These are phyloP conservation scores for Malurus elegans DNA, from an alignment of 2,113 vertebrate species.

Conservation along the genomic window DNA sequence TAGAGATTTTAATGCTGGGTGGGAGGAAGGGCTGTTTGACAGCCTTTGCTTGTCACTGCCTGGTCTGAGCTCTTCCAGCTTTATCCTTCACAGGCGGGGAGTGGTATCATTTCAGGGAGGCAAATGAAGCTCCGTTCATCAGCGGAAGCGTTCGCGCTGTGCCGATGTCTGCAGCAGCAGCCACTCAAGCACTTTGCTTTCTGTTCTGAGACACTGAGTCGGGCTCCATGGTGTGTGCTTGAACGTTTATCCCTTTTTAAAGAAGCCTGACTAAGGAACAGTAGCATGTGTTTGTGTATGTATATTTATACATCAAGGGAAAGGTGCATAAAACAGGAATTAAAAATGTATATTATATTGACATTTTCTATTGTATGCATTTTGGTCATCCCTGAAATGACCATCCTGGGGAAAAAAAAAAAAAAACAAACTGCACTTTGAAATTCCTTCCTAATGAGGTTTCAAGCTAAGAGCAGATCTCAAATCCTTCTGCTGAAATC, in stretches of 20 bases:
- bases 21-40: background rate
- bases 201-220: background rate
- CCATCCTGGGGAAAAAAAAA: background rate
- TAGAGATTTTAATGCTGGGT: background rate
- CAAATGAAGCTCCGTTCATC: background rate
- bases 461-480: background rate
- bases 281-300: background rate
- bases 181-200: background rate
- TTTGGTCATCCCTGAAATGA: background rate
- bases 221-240: background rate
- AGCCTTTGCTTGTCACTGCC: background rate
- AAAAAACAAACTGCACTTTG: background rate
- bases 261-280: background rate
- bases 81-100: background rate
- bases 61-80: background rate
- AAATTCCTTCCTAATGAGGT: background rate
- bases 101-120: background rate
- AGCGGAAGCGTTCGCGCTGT: rapidly evolving
- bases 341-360: background rate
- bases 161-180: background rate
- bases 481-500: slow-evolving; percentile 35
- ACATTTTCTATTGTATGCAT: background rate
- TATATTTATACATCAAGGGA: background rate
- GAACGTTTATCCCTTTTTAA: background rate
- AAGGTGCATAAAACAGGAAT: background rate